A percentile compares a stretch with the other conserved stretches of the same genome.
Conservation (phyloP, 2,113 vertebrate species). For the Neodon shergylaensis region DNA sequence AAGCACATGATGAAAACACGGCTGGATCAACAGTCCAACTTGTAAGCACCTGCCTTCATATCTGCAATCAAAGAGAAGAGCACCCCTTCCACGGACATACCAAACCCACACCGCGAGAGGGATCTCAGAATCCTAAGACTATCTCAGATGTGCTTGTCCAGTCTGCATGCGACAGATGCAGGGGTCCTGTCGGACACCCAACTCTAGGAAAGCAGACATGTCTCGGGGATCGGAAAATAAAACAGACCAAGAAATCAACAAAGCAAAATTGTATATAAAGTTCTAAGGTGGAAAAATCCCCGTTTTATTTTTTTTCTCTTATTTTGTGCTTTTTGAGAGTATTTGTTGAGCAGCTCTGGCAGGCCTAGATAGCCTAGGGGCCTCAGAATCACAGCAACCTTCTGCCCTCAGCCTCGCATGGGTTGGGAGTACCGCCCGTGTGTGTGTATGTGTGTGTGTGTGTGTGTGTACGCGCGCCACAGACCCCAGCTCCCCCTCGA, state of each 20-base stretch:
- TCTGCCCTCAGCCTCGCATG: not conserved
- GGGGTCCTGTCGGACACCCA: not conserved
- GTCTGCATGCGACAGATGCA: rapidly evolving
- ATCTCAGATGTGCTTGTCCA: not conserved
- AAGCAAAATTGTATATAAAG: not conserved
- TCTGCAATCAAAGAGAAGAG: not conserved
- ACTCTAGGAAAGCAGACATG: not conserved
- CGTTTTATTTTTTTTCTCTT: not conserved
- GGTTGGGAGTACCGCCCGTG: not conserved
- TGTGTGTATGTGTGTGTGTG: too few species aligned
- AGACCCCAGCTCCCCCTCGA: not conserved
- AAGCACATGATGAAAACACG: not conserved
- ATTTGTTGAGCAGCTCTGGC: not conserved
- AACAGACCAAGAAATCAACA: not conserved
- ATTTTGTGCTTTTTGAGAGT: not conserved
- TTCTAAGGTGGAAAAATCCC: not conserved
- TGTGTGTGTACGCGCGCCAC: too few species aligned
- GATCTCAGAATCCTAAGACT: not conserved
- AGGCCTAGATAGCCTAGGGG: not conserved
- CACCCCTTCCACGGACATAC: not conserved
- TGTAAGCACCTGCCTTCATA: not conserved
- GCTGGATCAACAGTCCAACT: not conserved
- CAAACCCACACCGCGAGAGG: not conserved
- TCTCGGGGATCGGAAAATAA: not conserved
- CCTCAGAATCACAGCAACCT: not conserved